Evolutionary conservation across 2,888 invertebrate species (phyloP).

Genomic region (Allolobophora icterica): DNA sequence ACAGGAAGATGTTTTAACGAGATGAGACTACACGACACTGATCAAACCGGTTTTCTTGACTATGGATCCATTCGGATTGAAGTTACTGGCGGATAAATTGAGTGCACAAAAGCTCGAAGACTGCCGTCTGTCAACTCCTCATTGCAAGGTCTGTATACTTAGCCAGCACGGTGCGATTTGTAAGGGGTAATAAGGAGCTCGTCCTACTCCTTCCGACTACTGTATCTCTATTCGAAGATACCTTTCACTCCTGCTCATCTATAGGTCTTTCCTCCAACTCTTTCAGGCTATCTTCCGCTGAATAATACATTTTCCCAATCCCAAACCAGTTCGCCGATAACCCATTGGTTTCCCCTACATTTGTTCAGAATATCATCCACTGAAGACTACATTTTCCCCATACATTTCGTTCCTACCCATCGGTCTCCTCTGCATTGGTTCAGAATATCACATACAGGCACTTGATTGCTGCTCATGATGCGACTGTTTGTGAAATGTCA

Average conservation of each 20-base stretch:
- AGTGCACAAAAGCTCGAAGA: slow-evolving; percentile 1
- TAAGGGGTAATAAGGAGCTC: neutral
- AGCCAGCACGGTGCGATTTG: neutral
- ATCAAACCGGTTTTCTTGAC: neutral
- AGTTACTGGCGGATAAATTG: slow-evolving; percentile 8
- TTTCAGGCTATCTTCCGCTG: no score
- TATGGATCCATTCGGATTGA: neutral
- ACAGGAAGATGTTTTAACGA: neutral
- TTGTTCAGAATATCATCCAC: neutral
- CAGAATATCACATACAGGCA: no score
- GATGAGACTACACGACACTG: no score
- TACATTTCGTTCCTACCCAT: no score
- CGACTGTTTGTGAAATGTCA: no score
- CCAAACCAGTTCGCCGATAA: no score
- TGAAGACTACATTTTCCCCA: neutral
- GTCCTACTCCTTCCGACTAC: neutral
- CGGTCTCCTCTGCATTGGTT: no score
- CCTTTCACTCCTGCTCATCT: neutral
- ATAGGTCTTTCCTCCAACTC: neutral
- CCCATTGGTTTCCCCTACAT: neutral
- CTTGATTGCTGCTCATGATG: no score
- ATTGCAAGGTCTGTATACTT: neutral
- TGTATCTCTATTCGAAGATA: neutral
- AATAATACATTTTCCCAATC: no score
- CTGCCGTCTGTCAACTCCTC: neutral